Base-by-base conservation (phyloP, 2,888 invertebrate species). In the Beris chalybata region DNA sequence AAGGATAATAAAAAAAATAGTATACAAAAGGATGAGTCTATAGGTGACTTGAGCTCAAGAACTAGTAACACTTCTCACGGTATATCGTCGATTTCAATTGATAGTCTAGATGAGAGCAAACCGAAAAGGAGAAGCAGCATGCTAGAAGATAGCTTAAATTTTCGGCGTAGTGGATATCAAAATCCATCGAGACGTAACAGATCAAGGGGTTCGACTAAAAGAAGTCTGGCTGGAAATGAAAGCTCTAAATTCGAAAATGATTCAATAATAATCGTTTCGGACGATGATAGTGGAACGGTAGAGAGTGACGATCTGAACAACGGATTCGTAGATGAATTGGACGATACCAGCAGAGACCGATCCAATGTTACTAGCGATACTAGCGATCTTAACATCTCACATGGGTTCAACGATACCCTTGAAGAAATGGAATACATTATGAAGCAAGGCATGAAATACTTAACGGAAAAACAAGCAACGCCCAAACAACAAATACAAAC, bases 351-450 rank as follows among this genome's bases (percentile, higher is more conserved):
- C n/a, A 70, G 44, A 44, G 15, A 54, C 45, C n/a, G 47, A 44
- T 54, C 55, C 4, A 53, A 54, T 11, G 30, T 45, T 9, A 54
- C 54, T 11, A 58, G 66, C 11, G 65, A 67, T 0, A 68, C 67
- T 1, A 67, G 68, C 22, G 61, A 57, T 32, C 58, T 67, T 6
- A 70, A 71, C 12, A 67, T 69, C 3, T 78, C 79, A 0, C 69
- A 76, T 9, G 74, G 78, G 47, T 82, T 82, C 57, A 81, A 82
- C 69, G 79, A 81, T 69, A 81, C 82, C 4, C 75, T 82, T 65
- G 82, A 82, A 73, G 79, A 82, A 72, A 79, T 82, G 54, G 80
- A 81, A 47, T 79, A 81, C 68, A 76, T 81, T 72, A 75, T 81
- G 71, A 75, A 78, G 57, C 76, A 77, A 32, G 81, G 79, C 3